These are phyloP conservation scores for Platorchestia sp. DNA, from an alignment of 1,140 invertebrate species.

Conservation along the genomic window DNA sequence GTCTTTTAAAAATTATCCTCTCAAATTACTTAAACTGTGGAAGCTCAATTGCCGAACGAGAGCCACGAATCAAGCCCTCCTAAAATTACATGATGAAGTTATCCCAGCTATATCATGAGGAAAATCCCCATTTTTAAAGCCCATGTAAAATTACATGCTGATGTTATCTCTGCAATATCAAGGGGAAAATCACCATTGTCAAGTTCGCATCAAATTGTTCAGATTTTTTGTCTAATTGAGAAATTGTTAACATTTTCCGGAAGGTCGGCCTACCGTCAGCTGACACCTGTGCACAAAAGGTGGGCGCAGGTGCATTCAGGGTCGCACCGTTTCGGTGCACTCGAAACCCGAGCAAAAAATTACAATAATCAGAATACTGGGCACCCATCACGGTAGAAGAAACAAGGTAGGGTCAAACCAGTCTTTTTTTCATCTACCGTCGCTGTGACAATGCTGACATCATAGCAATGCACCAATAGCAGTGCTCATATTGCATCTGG, in stretches of 20 bases:
- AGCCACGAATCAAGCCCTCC: neutral
- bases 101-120: neutral
- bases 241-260: neutral
- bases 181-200: neutral
- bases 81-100: neutral
- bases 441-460: no score
- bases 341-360: no score
- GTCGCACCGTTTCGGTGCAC: no score
- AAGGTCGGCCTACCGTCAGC: neutral
- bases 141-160: neutral
- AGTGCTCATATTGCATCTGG: no score
- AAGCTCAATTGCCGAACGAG: no score
- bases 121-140: neutral
- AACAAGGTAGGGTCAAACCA: no score
- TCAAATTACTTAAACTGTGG: neutral
- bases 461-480: no score
- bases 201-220: neutral
- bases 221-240: neutral
- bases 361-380: no score
- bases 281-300: neutral
- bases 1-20: neutral
- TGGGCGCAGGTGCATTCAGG: neutral
- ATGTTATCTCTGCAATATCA: neutral
- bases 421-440: no score
- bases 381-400: no score